These are phyloP conservation scores for Chloroceryle amazona DNA, from an alignment of 2,797 vertebrate genomes.

Conservation along the genomic window DNA sequence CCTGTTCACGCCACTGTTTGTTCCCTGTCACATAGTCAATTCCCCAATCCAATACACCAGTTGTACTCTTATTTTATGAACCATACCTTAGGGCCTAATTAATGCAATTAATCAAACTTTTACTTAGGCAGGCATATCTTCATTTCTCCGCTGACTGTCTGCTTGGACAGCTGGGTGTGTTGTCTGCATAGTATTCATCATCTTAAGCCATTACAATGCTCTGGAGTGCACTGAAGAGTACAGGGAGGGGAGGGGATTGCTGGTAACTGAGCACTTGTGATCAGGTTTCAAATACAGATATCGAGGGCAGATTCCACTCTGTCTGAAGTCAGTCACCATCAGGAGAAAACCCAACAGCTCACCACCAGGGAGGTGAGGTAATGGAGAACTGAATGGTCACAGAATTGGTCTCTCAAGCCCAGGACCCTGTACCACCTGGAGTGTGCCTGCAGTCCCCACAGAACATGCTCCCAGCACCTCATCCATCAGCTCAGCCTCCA, in stretches of 20 bases:
- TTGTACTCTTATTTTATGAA: conserved; percentile 80
- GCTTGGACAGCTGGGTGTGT: conserved; percentile 68
- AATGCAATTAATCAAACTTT: conserved; percentile 83
- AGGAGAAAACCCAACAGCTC: not conserved
- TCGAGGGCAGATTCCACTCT: not conserved
- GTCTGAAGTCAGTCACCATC: not conserved
- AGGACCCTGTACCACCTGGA: not conserved
- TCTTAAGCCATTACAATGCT: conserved; percentile 55
- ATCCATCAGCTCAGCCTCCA: not conserved
- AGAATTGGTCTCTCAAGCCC: not conserved
- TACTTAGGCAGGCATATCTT: conserved; percentile 74
- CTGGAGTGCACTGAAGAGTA: conserved; percentile 3
- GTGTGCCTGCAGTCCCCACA: not conserved
- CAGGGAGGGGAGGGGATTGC: not conserved
- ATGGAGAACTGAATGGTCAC: not conserved
- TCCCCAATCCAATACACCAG: conserved; percentile 66
- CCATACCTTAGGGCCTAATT: conserved; percentile 81
- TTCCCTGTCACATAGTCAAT: conserved; percentile 77
- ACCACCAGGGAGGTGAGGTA: not conserved
- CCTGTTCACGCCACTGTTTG: conserved; percentile 45
- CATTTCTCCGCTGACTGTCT: conserved; percentile 50
- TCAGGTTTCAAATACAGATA: not conserved
- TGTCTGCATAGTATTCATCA: conserved; percentile 64
- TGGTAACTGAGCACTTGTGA: not conserved
- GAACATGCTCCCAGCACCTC: not conserved